Evolutionary conservation across 2,888 invertebrate genomes (phyloP).

Genomic region (Dromius quadrimaculatus): DNA sequence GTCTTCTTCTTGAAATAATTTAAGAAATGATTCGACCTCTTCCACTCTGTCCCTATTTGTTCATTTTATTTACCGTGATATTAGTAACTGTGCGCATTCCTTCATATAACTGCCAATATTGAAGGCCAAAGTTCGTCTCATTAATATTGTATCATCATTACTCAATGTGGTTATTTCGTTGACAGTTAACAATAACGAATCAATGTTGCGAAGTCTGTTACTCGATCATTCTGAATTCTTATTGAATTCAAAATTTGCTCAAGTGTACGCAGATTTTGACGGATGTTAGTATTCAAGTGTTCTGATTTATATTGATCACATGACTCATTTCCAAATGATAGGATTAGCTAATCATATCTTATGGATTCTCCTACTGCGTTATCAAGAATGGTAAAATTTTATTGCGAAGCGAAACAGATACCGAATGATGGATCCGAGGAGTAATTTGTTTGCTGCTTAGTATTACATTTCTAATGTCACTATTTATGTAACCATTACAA

Average conservation of each 20-base stretch:
- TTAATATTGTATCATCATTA: background rate
- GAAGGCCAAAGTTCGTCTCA: background rate
- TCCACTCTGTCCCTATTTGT: background rate
- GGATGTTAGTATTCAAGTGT: background rate
- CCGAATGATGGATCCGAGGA: background rate
- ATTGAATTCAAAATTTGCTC: background rate
- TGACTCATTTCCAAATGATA: background rate
- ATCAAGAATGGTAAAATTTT: background rate
- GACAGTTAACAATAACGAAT: background rate
- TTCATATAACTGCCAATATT: background rate
- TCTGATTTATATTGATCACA: background rate
- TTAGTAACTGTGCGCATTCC: background rate
- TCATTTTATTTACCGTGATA: background rate
- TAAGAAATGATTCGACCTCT: background rate
- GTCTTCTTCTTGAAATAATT: background rate
- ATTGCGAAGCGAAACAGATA: background rate
- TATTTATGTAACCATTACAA: background rate
- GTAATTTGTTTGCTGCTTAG: background rate
- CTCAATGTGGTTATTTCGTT: background rate
- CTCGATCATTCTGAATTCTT: background rate
- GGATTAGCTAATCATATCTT: background rate
- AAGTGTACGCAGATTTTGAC: background rate
- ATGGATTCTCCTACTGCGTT: background rate
- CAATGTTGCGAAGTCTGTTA: background rate
- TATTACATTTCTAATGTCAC: background rate